A percentile compares a stretch with the other conserved stretches of the same genome.
Conservation (phyloP, 2,797 vertebrate genomes). For the Etheostoma nigrum region DNA sequence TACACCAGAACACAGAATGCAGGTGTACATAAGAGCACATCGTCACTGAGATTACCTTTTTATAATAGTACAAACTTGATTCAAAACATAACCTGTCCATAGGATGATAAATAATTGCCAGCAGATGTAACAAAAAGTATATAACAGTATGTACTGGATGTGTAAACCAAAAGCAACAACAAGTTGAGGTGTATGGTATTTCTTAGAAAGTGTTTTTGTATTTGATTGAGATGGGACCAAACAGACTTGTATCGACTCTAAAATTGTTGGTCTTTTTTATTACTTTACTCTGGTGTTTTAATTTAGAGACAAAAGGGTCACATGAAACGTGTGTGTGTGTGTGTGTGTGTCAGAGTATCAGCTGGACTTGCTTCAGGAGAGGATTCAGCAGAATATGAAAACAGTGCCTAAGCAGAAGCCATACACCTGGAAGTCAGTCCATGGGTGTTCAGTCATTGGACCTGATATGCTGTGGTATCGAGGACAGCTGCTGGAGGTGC, state of each 20-base stretch:
- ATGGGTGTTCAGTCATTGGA: conserved; percentile 91
- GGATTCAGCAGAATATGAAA: conserved; percentile 89
- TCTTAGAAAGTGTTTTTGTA: neutral
- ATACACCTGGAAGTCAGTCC: conserved; percentile 91
- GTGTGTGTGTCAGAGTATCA: conserved; percentile 80
- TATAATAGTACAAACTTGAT: neutral
- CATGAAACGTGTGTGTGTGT: neutral
- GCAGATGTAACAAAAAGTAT: too few species aligned
- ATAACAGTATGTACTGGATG: neutral
- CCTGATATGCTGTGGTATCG: conserved; percentile 92
- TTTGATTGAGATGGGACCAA: neutral
- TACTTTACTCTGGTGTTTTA: neutral
- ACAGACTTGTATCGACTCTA: neutral
- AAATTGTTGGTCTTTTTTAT: too few species aligned
- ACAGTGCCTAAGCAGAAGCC: conserved; percentile 86
- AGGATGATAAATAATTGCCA: too few species aligned
- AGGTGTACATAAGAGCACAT: conserved; percentile 73
- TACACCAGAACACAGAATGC: conserved; percentile 84
- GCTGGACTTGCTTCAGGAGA: conserved; percentile 82
- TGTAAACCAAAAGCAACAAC: neutral
- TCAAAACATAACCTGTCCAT: neutral
- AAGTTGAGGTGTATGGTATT: too few species aligned
- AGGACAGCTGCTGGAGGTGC: conserved; percentile 88
- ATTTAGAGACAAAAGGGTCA: neutral
- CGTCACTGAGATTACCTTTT: neutral